Percentiles rank a stretch among this genome's conserved stretches.
Conservation (phyloP, 2,797 vertebrate species). For the Anguilla anguilla region DNA sequence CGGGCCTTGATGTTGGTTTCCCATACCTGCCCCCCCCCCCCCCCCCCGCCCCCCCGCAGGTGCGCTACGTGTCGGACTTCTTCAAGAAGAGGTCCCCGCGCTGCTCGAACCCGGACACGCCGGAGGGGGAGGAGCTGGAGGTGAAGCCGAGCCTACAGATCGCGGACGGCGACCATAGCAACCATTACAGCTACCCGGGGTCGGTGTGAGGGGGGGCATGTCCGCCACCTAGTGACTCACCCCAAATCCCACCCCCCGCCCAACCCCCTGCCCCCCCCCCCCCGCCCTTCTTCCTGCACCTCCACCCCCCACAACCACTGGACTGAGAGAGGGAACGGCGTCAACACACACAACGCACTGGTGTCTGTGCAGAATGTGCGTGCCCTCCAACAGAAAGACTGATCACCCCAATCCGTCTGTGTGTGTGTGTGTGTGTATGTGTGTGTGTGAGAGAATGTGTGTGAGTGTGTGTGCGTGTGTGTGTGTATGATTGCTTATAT, state of each 20-base stretch:
- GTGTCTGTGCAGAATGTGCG: slow-evolving; percentile 28
- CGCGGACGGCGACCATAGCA: slow-evolving; percentile 72
- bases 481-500: slow-evolving; percentile 40
- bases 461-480: background rate
- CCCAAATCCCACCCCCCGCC: slow-evolving; percentile 39
- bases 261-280: slow-evolving; percentile 50
- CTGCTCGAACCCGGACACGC: slow-evolving; percentile 40
- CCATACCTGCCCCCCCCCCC: background rate
- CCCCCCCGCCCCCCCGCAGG: slow-evolving; percentile 64
- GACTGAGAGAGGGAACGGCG: slow-evolving; percentile 59
- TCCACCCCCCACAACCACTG: slow-evolving; percentile 61
- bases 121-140: slow-evolving; percentile 66
- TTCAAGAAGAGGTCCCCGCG: slow-evolving; percentile 80
- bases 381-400: slow-evolving; percentile 37
- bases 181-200: slow-evolving; percentile 78
- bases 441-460: background rate
- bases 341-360: slow-evolving; percentile 23
- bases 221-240: slow-evolving; percentile 4
- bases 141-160: slow-evolving; percentile 83
- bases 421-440: background rate
- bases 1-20: too few species aligned
- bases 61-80: slow-evolving; percentile 86
- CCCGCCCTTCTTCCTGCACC: slow-evolving; percentile 30
- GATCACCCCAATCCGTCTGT: slow-evolving; percentile 39
- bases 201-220: slow-evolving; percentile 64